Evolutionary conservation across 1,140 invertebrate genomes (phyloP).

Genomic region (Campoletis sonorensis): DNA sequence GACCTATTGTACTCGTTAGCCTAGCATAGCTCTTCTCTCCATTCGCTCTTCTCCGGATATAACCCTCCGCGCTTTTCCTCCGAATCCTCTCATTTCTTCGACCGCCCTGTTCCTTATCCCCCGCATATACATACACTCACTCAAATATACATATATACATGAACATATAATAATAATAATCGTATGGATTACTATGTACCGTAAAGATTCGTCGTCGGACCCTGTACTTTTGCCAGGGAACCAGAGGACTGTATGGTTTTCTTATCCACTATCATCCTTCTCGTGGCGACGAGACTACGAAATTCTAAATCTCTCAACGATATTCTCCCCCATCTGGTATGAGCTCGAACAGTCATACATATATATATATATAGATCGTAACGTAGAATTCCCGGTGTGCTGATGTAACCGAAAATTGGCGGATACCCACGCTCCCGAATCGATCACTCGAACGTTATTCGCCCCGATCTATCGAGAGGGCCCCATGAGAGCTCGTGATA

Average conservation of each 20-base stretch:
- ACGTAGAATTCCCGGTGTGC: not conserved
- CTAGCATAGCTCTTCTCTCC: not conserved
- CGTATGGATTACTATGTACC: not conserved
- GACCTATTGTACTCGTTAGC: conserved; percentile 65
- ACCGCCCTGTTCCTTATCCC: not conserved
- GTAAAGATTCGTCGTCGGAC: too few relatives aligned
- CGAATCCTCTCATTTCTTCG: conserved; percentile 24
- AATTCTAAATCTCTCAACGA: not conserved
- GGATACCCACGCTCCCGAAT: not conserved
- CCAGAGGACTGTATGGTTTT: not conserved
- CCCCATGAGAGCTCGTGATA: not conserved
- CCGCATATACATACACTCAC: not conserved
- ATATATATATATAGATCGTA: not conserved
- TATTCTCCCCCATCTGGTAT: not conserved
- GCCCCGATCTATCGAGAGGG: not conserved
- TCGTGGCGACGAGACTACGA: not conserved
- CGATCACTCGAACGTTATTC: not conserved
- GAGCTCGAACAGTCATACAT: not conserved
- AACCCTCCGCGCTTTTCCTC: conserved; percentile 47
- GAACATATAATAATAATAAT: not conserved
- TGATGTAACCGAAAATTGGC: conserved; percentile 19
- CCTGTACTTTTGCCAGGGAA: too few relatives aligned
- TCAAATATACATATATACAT: not conserved
- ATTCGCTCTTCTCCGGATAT: conserved; percentile 30
- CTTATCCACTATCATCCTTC: not conserved